These are phyloP conservation scores for Microplitis manilae DNA, from an alignment of 2,888 invertebrate species.

Conservation along the genomic window DNA sequence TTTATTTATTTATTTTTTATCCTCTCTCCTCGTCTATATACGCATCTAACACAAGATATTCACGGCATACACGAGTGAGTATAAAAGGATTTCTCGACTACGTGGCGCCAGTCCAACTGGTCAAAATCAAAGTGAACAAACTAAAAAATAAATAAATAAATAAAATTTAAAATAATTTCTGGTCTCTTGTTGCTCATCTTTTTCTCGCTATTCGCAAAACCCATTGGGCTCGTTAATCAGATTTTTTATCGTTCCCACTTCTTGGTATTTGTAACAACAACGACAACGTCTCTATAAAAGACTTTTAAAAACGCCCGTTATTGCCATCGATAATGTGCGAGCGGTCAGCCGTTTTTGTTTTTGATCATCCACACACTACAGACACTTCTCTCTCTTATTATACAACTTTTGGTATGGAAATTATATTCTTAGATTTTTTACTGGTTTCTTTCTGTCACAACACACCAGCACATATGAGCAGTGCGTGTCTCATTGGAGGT, in stretches of 20 bases:
- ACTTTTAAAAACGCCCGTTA: not conserved
- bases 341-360: not conserved
- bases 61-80: constrained; percentile 20
- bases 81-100: constrained; percentile 39
- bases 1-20: not conserved
- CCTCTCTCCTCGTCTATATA: not conserved
- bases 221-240: constrained; percentile 50
- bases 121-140: constrained; percentile 36
- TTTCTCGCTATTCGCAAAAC: constrained; percentile 21
- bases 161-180: constrained; percentile 22
- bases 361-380: no score
- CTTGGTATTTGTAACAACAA: constrained; percentile 27
- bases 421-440: constrained; percentile 5
- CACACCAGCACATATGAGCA: not conserved
- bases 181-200: constrained; percentile 2
- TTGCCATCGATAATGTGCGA: not conserved
- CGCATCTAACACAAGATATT: constrained; percentile 36
- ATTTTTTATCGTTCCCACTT: constrained; percentile 27
- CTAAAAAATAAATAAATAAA: constrained; percentile 25
- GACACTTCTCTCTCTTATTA: no score
- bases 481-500: not conserved
- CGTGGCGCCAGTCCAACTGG: constrained; percentile 40
- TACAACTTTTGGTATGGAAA: not conserved
- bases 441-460: constrained; percentile 6
- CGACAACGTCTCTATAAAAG: constrained; percentile 29